Conservation (phyloP, 2,888 invertebrate species). For the Eurytoma californica region DNA sequence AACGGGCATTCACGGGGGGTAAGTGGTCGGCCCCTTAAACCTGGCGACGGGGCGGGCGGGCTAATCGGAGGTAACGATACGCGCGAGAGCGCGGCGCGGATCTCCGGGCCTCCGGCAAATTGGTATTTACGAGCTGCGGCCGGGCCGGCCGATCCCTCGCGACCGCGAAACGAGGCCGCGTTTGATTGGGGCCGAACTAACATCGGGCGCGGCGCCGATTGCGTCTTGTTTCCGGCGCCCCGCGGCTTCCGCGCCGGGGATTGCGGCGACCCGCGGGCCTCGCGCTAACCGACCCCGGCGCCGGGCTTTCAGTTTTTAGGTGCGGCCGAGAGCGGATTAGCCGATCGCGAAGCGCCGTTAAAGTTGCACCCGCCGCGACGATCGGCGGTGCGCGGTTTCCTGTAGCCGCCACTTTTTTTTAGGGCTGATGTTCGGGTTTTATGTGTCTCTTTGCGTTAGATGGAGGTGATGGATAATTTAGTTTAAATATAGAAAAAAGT, state of each 20-base stretch:
- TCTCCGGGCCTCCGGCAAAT: conserved; percentile 54
- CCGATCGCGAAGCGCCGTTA: background rate
- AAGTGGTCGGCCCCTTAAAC: too few relatives aligned
- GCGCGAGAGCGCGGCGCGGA: conserved; percentile 52
- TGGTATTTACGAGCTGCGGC: conserved; percentile 64
- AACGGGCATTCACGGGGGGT: too few relatives aligned
- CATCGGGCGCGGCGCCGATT: conserved; percentile 38
- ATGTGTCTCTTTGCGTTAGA: too few relatives aligned
- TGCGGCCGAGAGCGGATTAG: background rate
- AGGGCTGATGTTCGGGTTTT: too few relatives aligned
- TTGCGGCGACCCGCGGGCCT: conserved; percentile 37
- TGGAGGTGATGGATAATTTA: too few relatives aligned
- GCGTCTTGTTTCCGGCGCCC: conserved; percentile 48
- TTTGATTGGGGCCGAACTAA: conserved; percentile 53
- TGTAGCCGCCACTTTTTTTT: too few relatives aligned
- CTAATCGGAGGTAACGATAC: conserved; percentile 65
- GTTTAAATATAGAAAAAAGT: too few relatives aligned
- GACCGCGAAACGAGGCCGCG: conserved; percentile 40
- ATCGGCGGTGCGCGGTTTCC: too few relatives aligned
- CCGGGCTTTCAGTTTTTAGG: background rate
- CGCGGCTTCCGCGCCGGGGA: conserved; percentile 15
- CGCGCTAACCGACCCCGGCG: background rate
- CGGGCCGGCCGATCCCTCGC: conserved; percentile 16
- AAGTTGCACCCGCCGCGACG: background rate
- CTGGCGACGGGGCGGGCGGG: background rate